Evolutionary conservation across 2,888 invertebrate genomes (phyloP).

Genomic region (Nomada fucata): DNA sequence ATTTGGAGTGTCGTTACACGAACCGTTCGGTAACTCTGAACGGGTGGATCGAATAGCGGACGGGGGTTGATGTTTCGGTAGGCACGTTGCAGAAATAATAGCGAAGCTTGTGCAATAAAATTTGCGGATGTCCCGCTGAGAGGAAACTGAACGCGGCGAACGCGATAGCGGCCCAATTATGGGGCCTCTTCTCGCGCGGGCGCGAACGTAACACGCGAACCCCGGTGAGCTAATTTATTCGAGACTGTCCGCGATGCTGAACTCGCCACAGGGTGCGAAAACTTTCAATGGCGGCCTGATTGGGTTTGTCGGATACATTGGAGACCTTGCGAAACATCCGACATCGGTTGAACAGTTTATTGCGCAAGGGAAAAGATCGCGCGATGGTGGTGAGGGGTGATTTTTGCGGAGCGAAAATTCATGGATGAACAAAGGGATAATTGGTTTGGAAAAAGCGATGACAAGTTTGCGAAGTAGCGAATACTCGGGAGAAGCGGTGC

Average conservation of each 20-base stretch:
- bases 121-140: constrained; percentile 69
- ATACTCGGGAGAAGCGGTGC: background rate
- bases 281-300: constrained; percentile 23
- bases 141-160: constrained; percentile 65
- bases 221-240: constrained; percentile 58
- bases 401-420: background rate
- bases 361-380: background rate
- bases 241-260: constrained; percentile 19
- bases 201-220: constrained; percentile 43
- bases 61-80: constrained; percentile 52
- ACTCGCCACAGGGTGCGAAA: constrained; percentile 30
- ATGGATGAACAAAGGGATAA: background rate
- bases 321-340: constrained; percentile 4
- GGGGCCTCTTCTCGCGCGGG: constrained; percentile 30
- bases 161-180: constrained; percentile 62
- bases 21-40: background rate
- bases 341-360: background rate
- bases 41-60: background rate
- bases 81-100: constrained; percentile 70
- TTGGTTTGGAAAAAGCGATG: background rate
- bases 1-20: constrained; percentile 42
- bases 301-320: constrained; percentile 14
- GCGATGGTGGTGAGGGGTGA: no score
- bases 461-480: background rate
- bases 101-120: constrained; percentile 69